These are phyloP conservation scores for Thymelicus lineola DNA, from an alignment of 2,888 invertebrate species.

Conservation along the genomic window DNA sequence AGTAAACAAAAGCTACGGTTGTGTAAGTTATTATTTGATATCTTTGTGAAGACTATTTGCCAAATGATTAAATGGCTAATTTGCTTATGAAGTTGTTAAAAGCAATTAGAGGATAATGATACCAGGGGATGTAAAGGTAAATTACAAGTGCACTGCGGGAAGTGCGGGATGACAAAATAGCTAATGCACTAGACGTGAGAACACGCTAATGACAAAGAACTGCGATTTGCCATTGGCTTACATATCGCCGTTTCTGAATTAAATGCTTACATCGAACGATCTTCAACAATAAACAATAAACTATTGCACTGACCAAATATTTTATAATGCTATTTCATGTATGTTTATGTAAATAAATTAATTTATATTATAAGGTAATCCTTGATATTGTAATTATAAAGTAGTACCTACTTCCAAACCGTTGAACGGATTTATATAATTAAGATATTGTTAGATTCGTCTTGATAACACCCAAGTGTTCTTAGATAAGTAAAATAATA, in stretches of 20 bases:
- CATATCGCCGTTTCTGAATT: slow-evolving; percentile 54
- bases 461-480: too few relatives aligned
- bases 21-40: slow-evolving; percentile 41
- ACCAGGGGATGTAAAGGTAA: slow-evolving; percentile 26
- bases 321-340: slow-evolving; percentile 47
- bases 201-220: slow-evolving; percentile 76
- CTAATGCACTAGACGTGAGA: slow-evolving; percentile 77
- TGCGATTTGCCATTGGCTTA: slow-evolving; percentile 58
- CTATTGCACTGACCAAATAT: slow-evolving; percentile 66
- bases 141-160: slow-evolving; percentile 51
- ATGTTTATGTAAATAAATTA: slow-evolving; percentile 27
- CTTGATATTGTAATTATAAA: too few relatives aligned
- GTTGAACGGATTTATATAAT: too few relatives aligned
- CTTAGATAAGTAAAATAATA: too few relatives aligned
- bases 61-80: slow-evolving; percentile 28
- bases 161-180: slow-evolving; percentile 76
- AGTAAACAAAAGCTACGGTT: slow-evolving; percentile 49
- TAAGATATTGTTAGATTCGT: too few relatives aligned
- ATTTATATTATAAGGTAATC: too few relatives aligned
- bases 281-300: slow-evolving; percentile 30
- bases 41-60: slow-evolving; percentile 15
- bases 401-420: too few relatives aligned
- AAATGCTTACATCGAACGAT: neutral
- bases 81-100: slow-evolving; percentile 29
- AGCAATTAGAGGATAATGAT: slow-evolving; percentile 34